These are phyloP conservation scores for Agriopis leucophaearia DNA, from an alignment of 2,888 invertebrate genomes.

Conservation along the genomic window DNA sequence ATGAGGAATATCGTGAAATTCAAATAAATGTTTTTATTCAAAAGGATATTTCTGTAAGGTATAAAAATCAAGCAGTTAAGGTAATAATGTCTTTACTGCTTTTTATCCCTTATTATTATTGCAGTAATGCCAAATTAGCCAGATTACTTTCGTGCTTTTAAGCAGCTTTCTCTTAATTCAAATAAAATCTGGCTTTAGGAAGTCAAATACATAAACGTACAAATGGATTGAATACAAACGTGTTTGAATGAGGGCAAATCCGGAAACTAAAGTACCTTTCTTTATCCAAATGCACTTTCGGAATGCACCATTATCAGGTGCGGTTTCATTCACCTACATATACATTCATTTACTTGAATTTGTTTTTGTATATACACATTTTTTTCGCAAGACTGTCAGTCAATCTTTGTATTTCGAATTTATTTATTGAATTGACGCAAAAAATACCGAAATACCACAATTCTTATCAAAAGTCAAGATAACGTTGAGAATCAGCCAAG, in stretches of 20 bases:
- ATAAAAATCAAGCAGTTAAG: no score
- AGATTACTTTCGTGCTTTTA: neutral
- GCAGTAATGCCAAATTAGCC: neutral
- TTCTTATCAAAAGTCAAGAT: no score
- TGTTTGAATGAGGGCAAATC: constrained; percentile 17
- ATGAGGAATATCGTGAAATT: no score
- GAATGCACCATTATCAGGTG: constrained; percentile 8
- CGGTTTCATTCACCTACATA: constrained; percentile 5
- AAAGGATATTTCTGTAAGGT: no score
- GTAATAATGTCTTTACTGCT: no score
- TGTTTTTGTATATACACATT: neutral
- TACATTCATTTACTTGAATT: neutral
- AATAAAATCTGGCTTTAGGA: constrained; percentile 3
- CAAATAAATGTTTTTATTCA: no score
- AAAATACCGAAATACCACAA: no score
- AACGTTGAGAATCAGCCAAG: no score
- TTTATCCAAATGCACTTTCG: constrained; percentile 15
- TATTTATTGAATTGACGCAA: no score
- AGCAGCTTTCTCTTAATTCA: neutral
- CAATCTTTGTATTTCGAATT: no score
- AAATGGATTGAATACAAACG: constrained; percentile 31
- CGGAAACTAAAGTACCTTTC: constrained; percentile 11
- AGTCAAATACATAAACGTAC: constrained; percentile 19
- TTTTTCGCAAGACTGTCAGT: no score
- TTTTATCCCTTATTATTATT: no score